These are phyloP conservation scores for Sardina pilchardus DNA, from an alignment of 2,113 vertebrate species.

Conservation along the genomic window DNA sequence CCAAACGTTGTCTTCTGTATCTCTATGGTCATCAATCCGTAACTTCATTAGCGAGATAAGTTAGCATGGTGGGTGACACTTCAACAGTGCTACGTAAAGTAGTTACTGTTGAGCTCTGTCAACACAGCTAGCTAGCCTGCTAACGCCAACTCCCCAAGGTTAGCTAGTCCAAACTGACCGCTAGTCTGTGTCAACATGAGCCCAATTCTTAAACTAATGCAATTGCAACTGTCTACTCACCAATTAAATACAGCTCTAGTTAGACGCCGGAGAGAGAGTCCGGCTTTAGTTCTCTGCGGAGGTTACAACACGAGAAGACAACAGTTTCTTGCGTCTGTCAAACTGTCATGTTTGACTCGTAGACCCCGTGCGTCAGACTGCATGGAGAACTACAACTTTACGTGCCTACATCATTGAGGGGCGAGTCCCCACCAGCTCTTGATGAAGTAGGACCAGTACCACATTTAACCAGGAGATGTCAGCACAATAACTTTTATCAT, in stretches of 20 bases:
- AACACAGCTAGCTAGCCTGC: neutral
- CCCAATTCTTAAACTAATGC: neutral
- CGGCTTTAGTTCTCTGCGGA: neutral
- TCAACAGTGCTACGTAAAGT: neutral
- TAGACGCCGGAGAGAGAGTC: neutral
- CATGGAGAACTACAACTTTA: neutral
- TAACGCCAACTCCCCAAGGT: constrained; percentile 9
- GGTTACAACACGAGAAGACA: neutral
- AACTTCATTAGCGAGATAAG: neutral
- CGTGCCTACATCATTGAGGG: neutral
- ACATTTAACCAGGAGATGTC: neutral
- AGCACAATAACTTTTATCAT: neutral
- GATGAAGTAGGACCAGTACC: neutral
- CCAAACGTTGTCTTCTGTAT: neutral
- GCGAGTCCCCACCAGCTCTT: neutral
- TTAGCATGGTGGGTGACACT: neutral
- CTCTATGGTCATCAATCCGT: neutral
- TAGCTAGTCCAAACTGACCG: neutral
- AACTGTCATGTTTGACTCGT: neutral
- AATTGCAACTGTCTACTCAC: neutral
- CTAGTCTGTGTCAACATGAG: neutral
- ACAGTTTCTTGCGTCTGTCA: neutral
- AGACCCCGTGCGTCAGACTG: neutral
- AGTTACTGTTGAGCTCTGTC: neutral
- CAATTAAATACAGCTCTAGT: neutral